phyloP scores from a whole-genome alignment of 2,888 invertebrate genomes.

The Volucella bombylans region DNA sequence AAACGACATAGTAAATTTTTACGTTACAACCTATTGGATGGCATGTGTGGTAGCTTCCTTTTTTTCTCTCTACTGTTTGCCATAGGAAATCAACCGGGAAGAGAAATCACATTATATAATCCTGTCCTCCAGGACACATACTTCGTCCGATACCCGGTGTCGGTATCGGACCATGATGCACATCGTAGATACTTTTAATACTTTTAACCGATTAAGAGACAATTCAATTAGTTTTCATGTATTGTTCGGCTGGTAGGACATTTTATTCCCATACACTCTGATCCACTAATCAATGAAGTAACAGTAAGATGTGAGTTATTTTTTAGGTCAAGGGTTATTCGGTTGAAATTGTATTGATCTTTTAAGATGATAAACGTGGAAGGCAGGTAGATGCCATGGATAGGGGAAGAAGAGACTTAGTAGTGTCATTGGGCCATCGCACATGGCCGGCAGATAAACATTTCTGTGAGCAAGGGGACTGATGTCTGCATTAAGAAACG shows the following conservation, averaged over 20 bases:
- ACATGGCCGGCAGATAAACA: too few relatives aligned
- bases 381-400: too few relatives aligned
- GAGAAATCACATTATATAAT: background rate
- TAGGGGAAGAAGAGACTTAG: too few relatives aligned
- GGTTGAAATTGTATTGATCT: background rate
- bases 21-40: background rate
- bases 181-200: slow-evolving; percentile 53
- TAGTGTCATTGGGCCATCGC: too few relatives aligned
- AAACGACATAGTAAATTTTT: slow-evolving; percentile 25
- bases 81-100: slow-evolving; percentile 45
- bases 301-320: background rate
- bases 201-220: slow-evolving; percentile 60
- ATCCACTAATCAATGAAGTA: slow-evolving; percentile 11
- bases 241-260: background rate
- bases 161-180: background rate
- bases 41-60: too few relatives aligned
- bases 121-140: too few relatives aligned
- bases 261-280: too few relatives aligned
- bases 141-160: too few relatives aligned
- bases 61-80: too few relatives aligned
- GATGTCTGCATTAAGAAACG: too few relatives aligned
- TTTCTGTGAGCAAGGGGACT: too few relatives aligned
- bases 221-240: slow-evolving; percentile 55
- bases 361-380: background rate
- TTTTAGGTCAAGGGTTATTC: slow-evolving; percentile 54